phyloP scores from a whole-genome alignment of 2,797 vertebrate genomes.

The Dromococcyx pavoninus region DNA sequence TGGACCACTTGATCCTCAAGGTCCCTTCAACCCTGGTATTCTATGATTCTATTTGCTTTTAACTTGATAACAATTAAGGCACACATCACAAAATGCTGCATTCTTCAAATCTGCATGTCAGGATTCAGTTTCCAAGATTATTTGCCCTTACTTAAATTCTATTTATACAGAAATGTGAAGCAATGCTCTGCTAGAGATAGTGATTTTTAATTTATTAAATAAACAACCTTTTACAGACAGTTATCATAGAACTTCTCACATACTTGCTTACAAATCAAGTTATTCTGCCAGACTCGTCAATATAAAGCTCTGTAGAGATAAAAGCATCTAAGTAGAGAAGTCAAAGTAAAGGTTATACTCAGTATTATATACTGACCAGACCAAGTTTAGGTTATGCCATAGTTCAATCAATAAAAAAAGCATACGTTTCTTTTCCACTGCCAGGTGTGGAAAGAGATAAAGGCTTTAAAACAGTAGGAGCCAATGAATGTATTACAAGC shows the following conservation, averaged over 20 bases:
- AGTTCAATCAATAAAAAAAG: background rate
- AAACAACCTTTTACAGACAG: background rate
- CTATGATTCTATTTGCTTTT: background rate
- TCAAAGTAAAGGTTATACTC: background rate
- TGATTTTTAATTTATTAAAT: background rate
- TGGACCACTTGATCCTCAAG: no score
- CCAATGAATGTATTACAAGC: background rate
- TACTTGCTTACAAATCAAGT: background rate
- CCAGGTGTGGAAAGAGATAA: background rate
- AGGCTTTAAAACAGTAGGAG: background rate
- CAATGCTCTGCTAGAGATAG: background rate
- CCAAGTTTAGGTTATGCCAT: background rate
- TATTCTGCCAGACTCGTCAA: background rate
- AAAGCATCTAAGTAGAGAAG: background rate
- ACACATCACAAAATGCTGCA: background rate
- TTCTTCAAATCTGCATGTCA: no score
- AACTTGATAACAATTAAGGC: background rate
- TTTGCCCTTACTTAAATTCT: background rate
- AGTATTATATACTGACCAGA: background rate
- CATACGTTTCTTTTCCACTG: background rate
- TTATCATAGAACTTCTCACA: fast-evolving
- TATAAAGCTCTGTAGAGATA: background rate
- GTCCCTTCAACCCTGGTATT: no score
- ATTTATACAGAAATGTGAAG: background rate
- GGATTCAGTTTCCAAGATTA: no score